Evolutionary conservation across 2,888 invertebrate species (phyloP), one percentile per base, ranked within the genome.

Genomic region (Matsumyia berberina): DNA sequence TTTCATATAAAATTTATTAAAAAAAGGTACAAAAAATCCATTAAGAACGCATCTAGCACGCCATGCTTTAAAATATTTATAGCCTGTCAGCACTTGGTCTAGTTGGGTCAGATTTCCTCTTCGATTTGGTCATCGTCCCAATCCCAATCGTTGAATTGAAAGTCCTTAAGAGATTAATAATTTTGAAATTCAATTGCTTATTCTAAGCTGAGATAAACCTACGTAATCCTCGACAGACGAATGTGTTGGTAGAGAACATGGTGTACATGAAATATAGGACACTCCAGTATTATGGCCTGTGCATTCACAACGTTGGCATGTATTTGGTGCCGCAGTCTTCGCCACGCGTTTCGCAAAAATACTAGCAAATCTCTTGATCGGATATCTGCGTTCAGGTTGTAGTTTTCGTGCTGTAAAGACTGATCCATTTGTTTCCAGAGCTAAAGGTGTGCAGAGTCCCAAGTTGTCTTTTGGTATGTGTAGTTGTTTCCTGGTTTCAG

Each of bases 371-470:
- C 94, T 94, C 88, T 94, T 94, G 3, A 94, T 93, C 15, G 93
- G 92, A 74, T 93, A 92, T 44, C 92, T 92, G 62, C 94, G 94
- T 57, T 93, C 93, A 11, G 92, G 92, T 74, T 93, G 93, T 79
- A 95, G 88, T 89, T 94, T 94, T 77, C 93, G 93, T 0, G 93
- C 93, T 78, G 93, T 94, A 88, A 95, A 95, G 70, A 95, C 92
- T 0, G 95, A 93, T 12, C 94, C 97, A 88, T 97, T 96, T 2
- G 96, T 96, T 90, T 97, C 97, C 87, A 97, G 90, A 0, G 97
- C 96, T 17, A 97, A 92, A 0, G 96, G 95, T 0, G 95, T 94
- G 89, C 97, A 97, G 53, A 95, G 93, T 15, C 96, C 96, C 29
- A 97, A 92, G 78, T 94, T 94, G 77, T 94, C 94, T 89, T 96